phyloP scores from a whole-genome alignment of 2,888 invertebrate species.

The Ryuthela nishihirai region DNA sequence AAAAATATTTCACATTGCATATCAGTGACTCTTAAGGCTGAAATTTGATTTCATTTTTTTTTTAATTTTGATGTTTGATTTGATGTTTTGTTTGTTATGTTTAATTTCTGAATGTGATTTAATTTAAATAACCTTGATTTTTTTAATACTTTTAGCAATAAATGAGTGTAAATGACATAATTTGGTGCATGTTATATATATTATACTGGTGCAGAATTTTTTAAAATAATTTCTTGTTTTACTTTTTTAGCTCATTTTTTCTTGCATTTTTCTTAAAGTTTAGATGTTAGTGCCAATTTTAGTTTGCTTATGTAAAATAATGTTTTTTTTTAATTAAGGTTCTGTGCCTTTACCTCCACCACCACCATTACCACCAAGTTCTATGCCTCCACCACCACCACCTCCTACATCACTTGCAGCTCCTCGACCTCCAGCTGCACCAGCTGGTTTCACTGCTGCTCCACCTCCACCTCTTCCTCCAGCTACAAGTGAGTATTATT shows the following conservation, averaged over 20 bases:
- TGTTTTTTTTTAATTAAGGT: neutral
- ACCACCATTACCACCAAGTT: conserved; percentile 28
- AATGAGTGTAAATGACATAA: too few species aligned
- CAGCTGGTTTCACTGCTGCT: conserved; percentile 14
- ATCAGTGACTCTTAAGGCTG: neutral
- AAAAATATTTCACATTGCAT: neutral
- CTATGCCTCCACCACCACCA: conserved; percentile 28
- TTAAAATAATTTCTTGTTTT: too few species aligned
- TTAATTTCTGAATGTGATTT: too few species aligned
- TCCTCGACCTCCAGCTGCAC: conserved; percentile 35
- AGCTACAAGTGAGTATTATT: conserved; percentile 14
- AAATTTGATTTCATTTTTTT: neutral
- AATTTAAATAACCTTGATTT: too few species aligned
- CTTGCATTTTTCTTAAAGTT: too few species aligned
- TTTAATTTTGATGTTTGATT: neutral
- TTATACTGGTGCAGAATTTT: too few species aligned
- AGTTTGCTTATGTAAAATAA: neutral
- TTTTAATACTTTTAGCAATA: too few species aligned
- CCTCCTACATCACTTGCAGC: conserved; percentile 23
- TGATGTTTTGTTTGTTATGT: too few species aligned
- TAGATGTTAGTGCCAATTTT: conserved; percentile 46
- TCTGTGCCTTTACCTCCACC: conserved; percentile 22
- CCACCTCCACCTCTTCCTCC: conserved; percentile 34
- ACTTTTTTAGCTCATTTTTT: too few species aligned
- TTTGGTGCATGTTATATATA: too few species aligned